Base-by-base conservation (phyloP, 92 coral and sea anemone species). In the Zoanthus solanderi region DNA sequence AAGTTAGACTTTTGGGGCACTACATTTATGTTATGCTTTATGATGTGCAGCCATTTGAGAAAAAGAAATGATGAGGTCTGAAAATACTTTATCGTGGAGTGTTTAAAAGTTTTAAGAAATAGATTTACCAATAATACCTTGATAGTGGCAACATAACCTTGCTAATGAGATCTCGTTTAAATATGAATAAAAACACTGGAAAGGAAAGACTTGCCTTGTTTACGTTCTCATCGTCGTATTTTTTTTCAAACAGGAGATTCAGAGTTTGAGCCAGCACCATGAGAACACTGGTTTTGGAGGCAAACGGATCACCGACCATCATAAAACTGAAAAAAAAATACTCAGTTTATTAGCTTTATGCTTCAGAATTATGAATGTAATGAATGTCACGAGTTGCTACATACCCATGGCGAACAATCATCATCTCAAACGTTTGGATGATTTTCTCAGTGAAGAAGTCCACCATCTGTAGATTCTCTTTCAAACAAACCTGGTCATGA, bases 291-390 rank as follows among this genome's bases (percentile, higher is more conserved):
- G 99, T 97, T 90, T 97, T 97, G 12, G 98, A 95, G 31, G 99
- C 94, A 84, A 97, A 97, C 53, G 99, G 98, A 87, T 97, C 99
- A n/a, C 99, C 99, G 13, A 97, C 99, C 99, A 97, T 94, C 99
- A 97, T 97, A 67, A 97, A 97, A 29, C 99, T 97, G 85, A 3
- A 86, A 61, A 82, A 67, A 16, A 11, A 16, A 61, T 71, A 52
- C 12, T 23, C 44, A 46, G n/a, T 71, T 56, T 2, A 31, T 45
- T 4, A 79, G 9, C 12, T 8, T 28, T 10, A 18, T 8, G 14
- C 9, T 7, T 18, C 72, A 30, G 0, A 4, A 10, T 67, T 23
- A 9, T 67, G 6, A 28, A 67, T 28, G 14, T 0, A 13, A 9
- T 53, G 13, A 10, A 44, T 6, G 72, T 53, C 67, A 44, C 44